Base-by-base conservation (phyloP, 2,797 vertebrate genomes). In the Brotogeris chrysoptera region DNA sequence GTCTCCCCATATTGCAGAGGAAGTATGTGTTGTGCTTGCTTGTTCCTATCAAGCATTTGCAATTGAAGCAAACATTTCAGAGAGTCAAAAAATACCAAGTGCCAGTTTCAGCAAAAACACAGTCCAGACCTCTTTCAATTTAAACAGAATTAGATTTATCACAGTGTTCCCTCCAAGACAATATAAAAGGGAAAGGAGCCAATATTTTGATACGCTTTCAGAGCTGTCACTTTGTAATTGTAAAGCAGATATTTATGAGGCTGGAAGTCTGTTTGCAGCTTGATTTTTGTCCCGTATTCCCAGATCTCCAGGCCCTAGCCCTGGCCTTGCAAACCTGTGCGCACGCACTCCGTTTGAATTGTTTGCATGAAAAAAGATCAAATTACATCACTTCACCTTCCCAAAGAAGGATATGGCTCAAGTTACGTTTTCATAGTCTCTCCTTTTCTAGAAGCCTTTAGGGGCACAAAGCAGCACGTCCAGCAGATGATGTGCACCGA, bases 191-290 rank as follows among this genome's bases (percentile, higher is more conserved):
- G 88, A 92, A 95, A 87, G 30, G n/a, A 53, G 81, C 69, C 89
- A 72, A 30, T 65, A 61, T 70, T 80, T 86, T 64, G 86, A 92
- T 96, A 88, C 47, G 86, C 94, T 89, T 96, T 96, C 91, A 76
- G 55, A 89, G 77, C 93, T 94, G 91, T 96, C 93, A 81, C 89
- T 92, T 95, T 94, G 91, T 95, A 84, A 84, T 60, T 92, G 78
- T 88, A 92, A 89, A 94, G 60, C 28, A 69, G 72, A 86, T 91
- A 92, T 94, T 97, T 97, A 95, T 95, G 92, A 82, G 63, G 46
- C 80, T 96, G 83, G 64, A 95, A 64, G 69, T 78, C 86, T 93
- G 70, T 87, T 95, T 92, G 73, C 76, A 93, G 71, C 60, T 44
- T 84, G 52, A 41, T 68, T 95, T 96, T 83, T 95, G 85, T 91